Evolutionary conservation across 2,797 vertebrate genomes (phyloP).

Genomic region (Euphonia xanthogaster): DNA sequence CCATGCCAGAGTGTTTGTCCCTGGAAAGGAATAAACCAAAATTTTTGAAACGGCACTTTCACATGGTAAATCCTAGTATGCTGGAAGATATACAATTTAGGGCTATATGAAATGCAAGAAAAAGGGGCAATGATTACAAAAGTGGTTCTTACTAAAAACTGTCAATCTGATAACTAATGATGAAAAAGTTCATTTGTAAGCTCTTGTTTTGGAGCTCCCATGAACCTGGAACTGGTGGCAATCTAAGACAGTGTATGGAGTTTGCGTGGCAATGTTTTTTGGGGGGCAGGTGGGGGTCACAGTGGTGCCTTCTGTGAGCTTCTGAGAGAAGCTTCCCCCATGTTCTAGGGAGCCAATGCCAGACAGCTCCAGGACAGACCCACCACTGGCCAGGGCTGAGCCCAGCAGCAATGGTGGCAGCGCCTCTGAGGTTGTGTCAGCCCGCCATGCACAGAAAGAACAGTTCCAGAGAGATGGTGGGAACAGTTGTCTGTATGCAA

Average conservation of each 20-base stretch:
- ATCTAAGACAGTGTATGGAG: neutral
- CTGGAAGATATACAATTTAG: neutral
- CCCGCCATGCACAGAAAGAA: neutral
- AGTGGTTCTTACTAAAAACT: neutral
- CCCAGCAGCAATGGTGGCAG: rapidly evolving
- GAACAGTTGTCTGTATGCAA: neutral
- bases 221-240: neutral
- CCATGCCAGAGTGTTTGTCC: slow-evolving; percentile 70
- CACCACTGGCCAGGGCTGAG: neutral
- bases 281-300: neutral
- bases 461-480: neutral
- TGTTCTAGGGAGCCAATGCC: neutral
- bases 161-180: neutral
- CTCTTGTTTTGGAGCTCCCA: neutral
- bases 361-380: neutral
- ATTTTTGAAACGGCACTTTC: neutral
- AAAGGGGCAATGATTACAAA: neutral
- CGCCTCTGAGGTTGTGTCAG: rapidly evolving
- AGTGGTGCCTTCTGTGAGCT: neutral
- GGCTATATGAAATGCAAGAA: neutral
- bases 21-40: slow-evolving; percentile 52
- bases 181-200: neutral
- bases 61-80: neutral
- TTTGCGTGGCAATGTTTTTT: rapidly evolving
- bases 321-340: neutral